A percentile compares a stretch with the other conserved stretches of the same genome.
phyloP scores from a whole-genome alignment of 2,888 invertebrate species.

The Papilio elwesi region DNA sequence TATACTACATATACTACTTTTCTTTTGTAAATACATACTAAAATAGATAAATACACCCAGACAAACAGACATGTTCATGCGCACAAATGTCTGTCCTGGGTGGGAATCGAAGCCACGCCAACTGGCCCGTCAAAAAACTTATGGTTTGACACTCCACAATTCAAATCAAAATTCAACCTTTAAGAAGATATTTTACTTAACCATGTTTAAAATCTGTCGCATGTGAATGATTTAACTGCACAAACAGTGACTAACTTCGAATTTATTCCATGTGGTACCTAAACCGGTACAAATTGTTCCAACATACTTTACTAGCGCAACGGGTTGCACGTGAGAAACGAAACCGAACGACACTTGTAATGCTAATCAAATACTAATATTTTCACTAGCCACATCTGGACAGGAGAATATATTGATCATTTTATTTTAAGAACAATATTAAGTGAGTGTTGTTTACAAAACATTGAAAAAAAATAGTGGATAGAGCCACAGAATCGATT shows the following conservation, averaged over 20 bases:
- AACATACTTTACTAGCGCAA: background rate
- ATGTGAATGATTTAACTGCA: background rate
- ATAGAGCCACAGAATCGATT: no score
- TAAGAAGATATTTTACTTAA: no score
- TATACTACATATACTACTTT: no score
- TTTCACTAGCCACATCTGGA: background rate
- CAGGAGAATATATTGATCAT: background rate
- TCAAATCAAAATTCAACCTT: no score
- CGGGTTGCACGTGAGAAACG: slow-evolving; percentile 1
- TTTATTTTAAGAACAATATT: background rate
- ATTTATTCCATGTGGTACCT: background rate
- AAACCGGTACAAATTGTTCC: slow-evolving; percentile 15
- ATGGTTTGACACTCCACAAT: background rate
- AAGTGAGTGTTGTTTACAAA: background rate
- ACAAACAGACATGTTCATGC: no score
- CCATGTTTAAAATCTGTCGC: background rate
- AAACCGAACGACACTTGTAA: background rate
- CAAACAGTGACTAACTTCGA: background rate
- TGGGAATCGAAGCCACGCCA: no score
- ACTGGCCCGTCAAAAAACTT: no score
- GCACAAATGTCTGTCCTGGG: no score
- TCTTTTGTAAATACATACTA: no score
- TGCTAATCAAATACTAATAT: background rate
- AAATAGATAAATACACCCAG: no score
- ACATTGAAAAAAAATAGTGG: no score